Base-by-base conservation (phyloP, 2,113 vertebrate species). In the Archilochus colubris region DNA sequence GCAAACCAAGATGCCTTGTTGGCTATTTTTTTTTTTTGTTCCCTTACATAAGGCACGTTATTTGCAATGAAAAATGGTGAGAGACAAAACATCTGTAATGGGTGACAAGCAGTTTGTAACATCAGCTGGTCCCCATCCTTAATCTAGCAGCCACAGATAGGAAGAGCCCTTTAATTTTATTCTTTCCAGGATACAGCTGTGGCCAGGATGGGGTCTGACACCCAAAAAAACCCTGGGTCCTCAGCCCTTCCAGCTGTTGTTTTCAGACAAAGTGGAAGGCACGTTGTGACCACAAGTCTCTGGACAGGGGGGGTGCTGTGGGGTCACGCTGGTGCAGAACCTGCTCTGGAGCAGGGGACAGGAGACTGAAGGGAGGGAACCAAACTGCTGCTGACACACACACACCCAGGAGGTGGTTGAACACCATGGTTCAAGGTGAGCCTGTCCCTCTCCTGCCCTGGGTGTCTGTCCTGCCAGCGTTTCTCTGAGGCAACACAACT, bases 1-100 rank as follows among this genome's bases (percentile, higher is more conserved):
- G 97, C 95, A 97, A 88, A 97, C 90, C 64, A 94, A 95, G 96
- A 36, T 88, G 97, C 94, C 94, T 94, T 36, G 6, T 19, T 81
- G 91, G 89, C 89, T 80, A 82, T 5, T 69, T 80, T 43, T 54
- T 73, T 38, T 38, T 38, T 38, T 38, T 38, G 36, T 38, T 38
- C 70, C 81, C 76, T 94, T 93, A 78, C 67, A 22, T 83, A 95
- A 55, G 95, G 88, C 82, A 91, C 58, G 4, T 38, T 66, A 69
- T 78, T 73, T 14, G 58, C 74, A 61, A 82, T 91, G 53, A 91
- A 83, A 90, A 90, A 92, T 46, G 48, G 78, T 23, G 43, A 93
- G 80, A 93, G 72, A 93, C n/a, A 82, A 57, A 57, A 82, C 69
- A 48, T 79, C 82, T 79, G 91, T 61, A 69, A 62, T 0, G 5